These are phyloP conservation scores for Sus scrofa DNA, from an alignment of 2,113 vertebrate species.

Conservation along the genomic window T2T-Sscrofa CM000816.6:33933001-33933500, in stretches of 20 bases:
- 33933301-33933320: neutral
- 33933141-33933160: neutral
- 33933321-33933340: neutral
- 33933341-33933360: neutral
- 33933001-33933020: no score
- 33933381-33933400: neutral
- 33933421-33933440: neutral
- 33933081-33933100: neutral
- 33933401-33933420: neutral
- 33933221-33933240: neutral
- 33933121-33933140: neutral
- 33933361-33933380: neutral
- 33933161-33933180: neutral
- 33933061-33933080: no score
- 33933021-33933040: no score
- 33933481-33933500: neutral
- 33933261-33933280: neutral
- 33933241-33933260: neutral
- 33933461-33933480: neutral
- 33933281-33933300: neutral
- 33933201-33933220: neutral
- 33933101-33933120: constrained; percentile 6
- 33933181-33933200: neutral
- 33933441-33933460: neutral
- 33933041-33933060: no score